Conservation (phyloP, 2,888 invertebrate genomes). For the Eupithecia exiguata region DNA sequence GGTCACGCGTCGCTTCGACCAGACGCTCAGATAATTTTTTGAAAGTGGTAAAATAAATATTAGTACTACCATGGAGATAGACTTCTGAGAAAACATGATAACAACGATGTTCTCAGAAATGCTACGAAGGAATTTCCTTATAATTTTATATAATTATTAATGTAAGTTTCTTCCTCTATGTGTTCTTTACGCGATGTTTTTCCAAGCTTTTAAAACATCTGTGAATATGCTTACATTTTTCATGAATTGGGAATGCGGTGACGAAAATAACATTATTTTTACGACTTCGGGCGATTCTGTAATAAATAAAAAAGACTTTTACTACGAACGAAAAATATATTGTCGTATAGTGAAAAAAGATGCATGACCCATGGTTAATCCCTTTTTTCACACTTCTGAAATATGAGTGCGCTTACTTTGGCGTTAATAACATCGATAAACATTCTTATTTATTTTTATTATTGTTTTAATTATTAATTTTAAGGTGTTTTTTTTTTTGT, state of each 20-base stretch:
- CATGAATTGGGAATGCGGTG: not conserved
- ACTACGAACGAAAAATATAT: not conserved
- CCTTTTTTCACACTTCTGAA: not conserved
- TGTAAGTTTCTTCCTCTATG: not conserved
- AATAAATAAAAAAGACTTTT: constrained; percentile 2
- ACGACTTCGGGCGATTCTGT: not conserved
- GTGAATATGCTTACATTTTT: not conserved
- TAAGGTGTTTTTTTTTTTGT: too few species aligned
- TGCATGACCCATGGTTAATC: not conserved
- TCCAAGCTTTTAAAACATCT: not conserved
- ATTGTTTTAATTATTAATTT: not conserved
- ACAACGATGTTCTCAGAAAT: not conserved
- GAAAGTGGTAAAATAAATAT: not conserved
- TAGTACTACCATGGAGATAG: not conserved
- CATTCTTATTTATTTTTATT: not conserved
- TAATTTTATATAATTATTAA: too few species aligned
- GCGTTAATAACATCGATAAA: not conserved
- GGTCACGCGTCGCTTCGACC: too few species aligned
- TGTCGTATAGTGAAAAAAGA: not conserved
- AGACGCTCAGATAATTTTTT: too few species aligned
- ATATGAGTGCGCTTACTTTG: not conserved
- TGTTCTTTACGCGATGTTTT: not conserved
- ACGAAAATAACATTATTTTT: constrained; percentile 8
- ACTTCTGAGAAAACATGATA: not conserved
- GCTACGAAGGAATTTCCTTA: not conserved